Conservation (phyloP, 2,888 invertebrate genomes). For the Blastobasis lacticolella region DNA sequence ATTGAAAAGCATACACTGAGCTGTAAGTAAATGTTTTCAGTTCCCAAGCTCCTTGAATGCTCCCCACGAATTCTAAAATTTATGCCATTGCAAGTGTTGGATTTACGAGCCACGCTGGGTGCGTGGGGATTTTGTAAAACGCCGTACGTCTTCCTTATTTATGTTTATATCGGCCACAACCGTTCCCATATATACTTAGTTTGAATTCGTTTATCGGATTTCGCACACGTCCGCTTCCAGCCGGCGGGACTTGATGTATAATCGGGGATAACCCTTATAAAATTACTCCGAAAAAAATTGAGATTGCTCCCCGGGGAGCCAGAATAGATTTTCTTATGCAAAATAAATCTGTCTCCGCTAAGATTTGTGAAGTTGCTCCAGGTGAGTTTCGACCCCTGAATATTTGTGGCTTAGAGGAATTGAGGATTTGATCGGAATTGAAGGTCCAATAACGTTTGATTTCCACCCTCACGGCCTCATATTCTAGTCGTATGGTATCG, state of each 20-base stretch:
- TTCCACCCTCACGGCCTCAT: too few relatives aligned
- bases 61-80: conserved; percentile 42
- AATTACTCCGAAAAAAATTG: conserved; percentile 35
- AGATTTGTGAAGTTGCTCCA: too few relatives aligned
- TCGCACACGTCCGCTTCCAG: conserved; percentile 61
- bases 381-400: too few relatives aligned
- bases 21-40: conserved; percentile 20
- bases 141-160: conserved; percentile 68
- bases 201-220: conserved; percentile 71
- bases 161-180: conserved; percentile 67
- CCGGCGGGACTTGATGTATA: conserved; percentile 60
- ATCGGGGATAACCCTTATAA: conserved; percentile 44
- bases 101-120: conserved; percentile 55
- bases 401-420: too few relatives aligned
- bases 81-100: conserved; percentile 55
- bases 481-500: too few relatives aligned
- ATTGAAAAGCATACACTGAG: neutral
- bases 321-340: neutral
- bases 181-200: conserved; percentile 50
- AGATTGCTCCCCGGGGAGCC: conserved; percentile 2
- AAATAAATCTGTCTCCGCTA: conserved; percentile 2
- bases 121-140: conserved; percentile 69
- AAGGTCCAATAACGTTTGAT: too few relatives aligned
- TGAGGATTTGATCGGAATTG: too few relatives aligned
- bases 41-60: conserved; percentile 17